Evolutionary conservation across 2,113 vertebrate genomes (phyloP).

Genomic region (Siniperca knerii): DNA sequence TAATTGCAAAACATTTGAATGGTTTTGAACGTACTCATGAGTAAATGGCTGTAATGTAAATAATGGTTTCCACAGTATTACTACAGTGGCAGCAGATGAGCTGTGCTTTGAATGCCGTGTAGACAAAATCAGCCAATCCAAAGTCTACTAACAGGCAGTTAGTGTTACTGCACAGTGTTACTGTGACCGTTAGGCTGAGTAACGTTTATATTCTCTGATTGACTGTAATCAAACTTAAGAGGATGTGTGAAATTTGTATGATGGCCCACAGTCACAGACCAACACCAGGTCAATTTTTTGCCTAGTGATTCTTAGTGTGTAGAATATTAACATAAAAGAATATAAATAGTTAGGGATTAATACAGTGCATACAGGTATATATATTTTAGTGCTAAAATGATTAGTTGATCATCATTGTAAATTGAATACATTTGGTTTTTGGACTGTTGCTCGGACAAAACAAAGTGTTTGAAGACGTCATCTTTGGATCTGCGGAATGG

Average conservation of each 20-base stretch:
- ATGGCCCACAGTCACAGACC: background rate
- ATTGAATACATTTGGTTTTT: background rate
- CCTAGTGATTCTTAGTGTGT: background rate
- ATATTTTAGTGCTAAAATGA: background rate
- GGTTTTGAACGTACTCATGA: background rate
- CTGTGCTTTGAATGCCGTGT: background rate
- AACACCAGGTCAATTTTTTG: no score
- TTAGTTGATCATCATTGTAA: background rate
- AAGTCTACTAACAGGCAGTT: background rate
- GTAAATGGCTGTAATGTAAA: constrained; percentile 19
- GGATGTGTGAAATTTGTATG: background rate
- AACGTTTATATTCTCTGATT: background rate
- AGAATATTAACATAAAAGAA: background rate
- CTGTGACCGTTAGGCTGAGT: background rate
- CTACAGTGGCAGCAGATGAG: background rate
- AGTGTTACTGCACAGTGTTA: background rate
- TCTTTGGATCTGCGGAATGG: background rate
- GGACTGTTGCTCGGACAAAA: background rate
- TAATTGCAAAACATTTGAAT: background rate
- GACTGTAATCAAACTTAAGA: background rate
- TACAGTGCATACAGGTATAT: background rate
- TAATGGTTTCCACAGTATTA: constrained; percentile 6
- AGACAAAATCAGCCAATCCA: background rate
- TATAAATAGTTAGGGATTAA: background rate
- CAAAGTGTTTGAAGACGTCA: background rate